Evolutionary conservation across 2,797 vertebrate species (phyloP), one percentile per base, ranked within the genome.

Genomic region (Pangasius sanitwongsei): DNA sequence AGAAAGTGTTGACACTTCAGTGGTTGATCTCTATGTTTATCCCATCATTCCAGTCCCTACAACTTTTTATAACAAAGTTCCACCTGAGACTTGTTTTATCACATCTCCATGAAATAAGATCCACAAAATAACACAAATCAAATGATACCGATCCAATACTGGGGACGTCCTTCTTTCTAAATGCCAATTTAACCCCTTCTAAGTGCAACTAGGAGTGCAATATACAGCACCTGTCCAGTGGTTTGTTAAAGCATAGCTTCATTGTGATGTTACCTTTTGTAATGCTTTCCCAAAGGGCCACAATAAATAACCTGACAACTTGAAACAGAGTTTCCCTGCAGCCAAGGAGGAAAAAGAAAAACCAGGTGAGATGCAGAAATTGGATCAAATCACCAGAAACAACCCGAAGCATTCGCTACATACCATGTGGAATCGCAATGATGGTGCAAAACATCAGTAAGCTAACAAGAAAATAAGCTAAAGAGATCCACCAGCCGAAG

Each of bases 401-500:
- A 50, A 48, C 12, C 9, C 0, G 13, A 78, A 48, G 18, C 15
- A 12, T n/a, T 61, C 5, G 16, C 83, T 15, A 87, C 95, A 88
- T 93, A 98, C 97, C 97, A 8, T 98, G 97, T 15, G 97, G 95
- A 25, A 92, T 89, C 0, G 96, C 97, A 15, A 96, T 2, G 25
- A 98, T 2, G 0, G 97, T 97, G 74, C 97, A 0, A 69, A 97
- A 97, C 97, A 98, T 98, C 86, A 95, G 0, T 0, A 94, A 74
- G 53, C 96, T 95, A 70, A 97, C 72, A 0, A 98, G 90, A 44
- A 97, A 0, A 13, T 98, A 98, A 86, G 95, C 88, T 15, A 97
- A 86, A 0, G 96, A 96, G 23, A 97, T 94, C 97, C 97, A 98
- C 97, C 97, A 98, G 88, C 98, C 98, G 6, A 98, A 98, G 69